These are phyloP conservation scores for Oceanites oceanicus DNA, from an alignment of 2,113 vertebrate genomes.

Conservation along the genomic window DNA sequence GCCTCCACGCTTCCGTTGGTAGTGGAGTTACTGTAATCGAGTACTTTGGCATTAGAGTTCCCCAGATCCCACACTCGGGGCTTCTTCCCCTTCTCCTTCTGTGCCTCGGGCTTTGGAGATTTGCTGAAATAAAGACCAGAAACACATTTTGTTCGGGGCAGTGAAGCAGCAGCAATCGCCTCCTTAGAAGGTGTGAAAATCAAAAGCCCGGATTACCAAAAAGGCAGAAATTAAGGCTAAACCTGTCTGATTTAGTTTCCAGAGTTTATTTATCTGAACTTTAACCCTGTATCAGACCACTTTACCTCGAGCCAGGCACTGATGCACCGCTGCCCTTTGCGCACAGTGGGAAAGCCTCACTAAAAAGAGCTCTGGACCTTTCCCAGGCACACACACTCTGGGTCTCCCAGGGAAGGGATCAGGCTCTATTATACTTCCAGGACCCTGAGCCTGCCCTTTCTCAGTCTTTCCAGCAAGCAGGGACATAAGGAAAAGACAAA, in stretches of 20 bases:
- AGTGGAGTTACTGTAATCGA: constrained; percentile 87
- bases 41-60: constrained; percentile 80
- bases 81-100: constrained; percentile 85
- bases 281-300: accelerated
- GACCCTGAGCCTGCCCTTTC: accelerated
- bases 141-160: accelerated
- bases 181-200: accelerated
- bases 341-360: not conserved
- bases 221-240: not conserved
- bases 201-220: not conserved
- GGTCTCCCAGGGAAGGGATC: not conserved
- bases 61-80: constrained; percentile 88
- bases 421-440: not conserved
- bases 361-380: not conserved
- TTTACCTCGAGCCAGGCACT: not conserved
- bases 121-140: constrained; percentile 63
- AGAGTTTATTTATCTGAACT: not conserved
- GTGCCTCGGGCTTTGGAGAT: constrained; percentile 87
- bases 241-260: accelerated
- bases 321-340: not conserved
- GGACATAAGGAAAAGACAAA: not conserved
- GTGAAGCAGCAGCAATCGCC: accelerated
- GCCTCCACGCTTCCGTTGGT: constrained; percentile 73
- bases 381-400: not conserved
- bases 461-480: not conserved